Evolutionary conservation across 2,113 vertebrate genomes (phyloP).

Genomic region (Dromaius novaehollandiae): DNA sequence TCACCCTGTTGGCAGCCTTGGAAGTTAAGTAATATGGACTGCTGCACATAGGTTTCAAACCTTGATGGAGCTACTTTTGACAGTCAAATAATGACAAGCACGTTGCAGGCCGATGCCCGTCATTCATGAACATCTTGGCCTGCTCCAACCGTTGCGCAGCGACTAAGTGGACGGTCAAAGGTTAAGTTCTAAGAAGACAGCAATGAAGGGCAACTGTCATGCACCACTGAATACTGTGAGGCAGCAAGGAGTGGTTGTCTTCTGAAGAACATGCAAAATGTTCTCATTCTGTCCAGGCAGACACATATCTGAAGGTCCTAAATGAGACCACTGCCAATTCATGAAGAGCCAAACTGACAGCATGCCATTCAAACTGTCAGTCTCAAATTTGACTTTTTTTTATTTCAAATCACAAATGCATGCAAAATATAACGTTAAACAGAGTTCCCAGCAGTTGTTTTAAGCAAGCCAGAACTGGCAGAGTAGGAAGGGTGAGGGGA

Average conservation of each 20-base stretch:
- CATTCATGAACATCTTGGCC: slow-evolving; percentile 82
- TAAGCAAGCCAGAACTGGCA: slow-evolving; percentile 50
- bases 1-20: slow-evolving; percentile 87
- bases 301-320: slow-evolving; percentile 82
- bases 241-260: slow-evolving; percentile 87
- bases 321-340: slow-evolving; percentile 88
- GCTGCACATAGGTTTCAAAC: slow-evolving; percentile 86
- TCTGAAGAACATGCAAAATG: slow-evolving; percentile 88
- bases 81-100: slow-evolving; percentile 90
- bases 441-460: slow-evolving; percentile 53
- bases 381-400: slow-evolving; percentile 62
- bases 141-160: slow-evolving; percentile 76
- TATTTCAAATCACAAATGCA: slow-evolving; percentile 85
- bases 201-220: slow-evolving; percentile 98
- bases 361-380: slow-evolving; percentile 91
- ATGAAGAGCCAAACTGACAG: slow-evolving; percentile 87
- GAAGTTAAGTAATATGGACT: slow-evolving; percentile 88
- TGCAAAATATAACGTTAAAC: slow-evolving; percentile 83
- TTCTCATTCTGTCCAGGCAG: slow-evolving; percentile 84
- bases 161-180: slow-evolving; percentile 87
- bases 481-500: not conserved
- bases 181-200: slow-evolving; percentile 94
- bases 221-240: slow-evolving; percentile 85
- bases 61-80: slow-evolving; percentile 84
- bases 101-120: slow-evolving; percentile 86